Conservation (phyloP, 2,797 vertebrate genomes). For the Pogonophryne albipinna region DNA sequence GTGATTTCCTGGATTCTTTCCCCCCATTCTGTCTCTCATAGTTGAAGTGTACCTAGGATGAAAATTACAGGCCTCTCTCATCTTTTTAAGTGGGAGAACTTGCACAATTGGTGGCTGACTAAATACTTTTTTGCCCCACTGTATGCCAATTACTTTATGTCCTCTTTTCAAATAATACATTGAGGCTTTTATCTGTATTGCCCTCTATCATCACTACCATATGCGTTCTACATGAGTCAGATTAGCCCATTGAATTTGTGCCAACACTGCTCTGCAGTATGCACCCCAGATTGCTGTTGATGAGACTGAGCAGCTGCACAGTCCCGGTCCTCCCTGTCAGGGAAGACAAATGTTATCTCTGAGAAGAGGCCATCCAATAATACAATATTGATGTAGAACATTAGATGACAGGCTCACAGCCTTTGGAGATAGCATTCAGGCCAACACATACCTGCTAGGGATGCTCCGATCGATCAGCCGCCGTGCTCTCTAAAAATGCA, state of each 20-base stretch:
- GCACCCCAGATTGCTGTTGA: constrained; percentile 23
- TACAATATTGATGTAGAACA: constrained; percentile 21
- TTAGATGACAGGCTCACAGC: constrained; percentile 2
- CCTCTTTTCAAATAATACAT: constrained; percentile 35
- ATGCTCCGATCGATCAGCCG: too few relatives aligned
- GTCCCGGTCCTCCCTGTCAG: constrained; percentile 24
- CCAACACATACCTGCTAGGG: not conserved
- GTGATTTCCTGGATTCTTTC: too few relatives aligned
- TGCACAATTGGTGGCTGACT: too few relatives aligned
- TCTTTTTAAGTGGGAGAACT: too few relatives aligned
- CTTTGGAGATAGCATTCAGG: not conserved
- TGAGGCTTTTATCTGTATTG: constrained; percentile 55
- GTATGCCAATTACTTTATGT: constrained; percentile 26
- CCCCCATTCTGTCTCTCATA: too few relatives aligned
- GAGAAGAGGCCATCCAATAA: not conserved
- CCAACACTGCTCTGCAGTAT: constrained; percentile 46
- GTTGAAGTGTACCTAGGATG: too few relatives aligned
- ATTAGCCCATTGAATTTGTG: constrained; percentile 51
- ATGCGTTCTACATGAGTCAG: constrained; percentile 57
- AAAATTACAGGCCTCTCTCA: too few relatives aligned
- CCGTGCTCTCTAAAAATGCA: too few relatives aligned
- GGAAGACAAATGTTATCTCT: constrained; percentile 32
- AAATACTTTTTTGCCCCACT: too few relatives aligned
- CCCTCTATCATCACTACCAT: constrained; percentile 53
- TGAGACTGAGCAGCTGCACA: constrained; percentile 8